Base-by-base conservation (phyloP, 2,113 vertebrate species). In the Picathartes gymnocephalus region DNA sequence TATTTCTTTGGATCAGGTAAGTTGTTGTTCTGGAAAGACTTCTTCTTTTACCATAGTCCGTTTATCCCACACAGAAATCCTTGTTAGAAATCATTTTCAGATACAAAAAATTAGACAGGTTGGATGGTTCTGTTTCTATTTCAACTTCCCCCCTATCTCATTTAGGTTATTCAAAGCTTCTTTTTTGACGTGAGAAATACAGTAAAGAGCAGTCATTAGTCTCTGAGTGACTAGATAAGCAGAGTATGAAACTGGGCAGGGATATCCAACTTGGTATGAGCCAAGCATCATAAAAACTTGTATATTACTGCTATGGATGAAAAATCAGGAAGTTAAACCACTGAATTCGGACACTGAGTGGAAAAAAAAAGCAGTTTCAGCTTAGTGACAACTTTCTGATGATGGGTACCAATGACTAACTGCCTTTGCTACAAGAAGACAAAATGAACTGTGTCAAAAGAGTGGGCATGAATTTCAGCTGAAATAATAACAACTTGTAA, bases 1-100 rank as follows among this genome's bases (percentile, higher is more conserved):
- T 58, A 99, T 99, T 88, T 98, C 99, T 56, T 96, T 98, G 19
- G 98, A 99, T 25, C 99, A 99, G 96, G 99, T 99, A 81, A 95
- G 97, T 40, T 42, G 24, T 44, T 92, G 3, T 30, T 35, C 47
- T 80, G 13, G 50, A 82, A 81, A 58, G n/a, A 4, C 13, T 69
- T 57, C 54, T 83, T n/a, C 7, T 80, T 91, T 88, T 54, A 10
- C 15, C 4, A 4, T 16, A 17, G 13, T 30, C 73, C 47, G 39
- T 91, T 54, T 78, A 86, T 42, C 22, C 35, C 23, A 23, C 16
- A 47, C 24, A 73, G 58, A 73, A 91, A 66, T 61, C 20, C 7
- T 85, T 80, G 11, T 69, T 54, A 44, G 27, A 83, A 90, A 90
- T 21, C 4, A 18, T 62, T 88, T 83, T 86, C 23, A n/a, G 24